Evolutionary conservation across 2,888 invertebrate species (phyloP).

Genomic region (Diplazon laetatorius): DNA sequence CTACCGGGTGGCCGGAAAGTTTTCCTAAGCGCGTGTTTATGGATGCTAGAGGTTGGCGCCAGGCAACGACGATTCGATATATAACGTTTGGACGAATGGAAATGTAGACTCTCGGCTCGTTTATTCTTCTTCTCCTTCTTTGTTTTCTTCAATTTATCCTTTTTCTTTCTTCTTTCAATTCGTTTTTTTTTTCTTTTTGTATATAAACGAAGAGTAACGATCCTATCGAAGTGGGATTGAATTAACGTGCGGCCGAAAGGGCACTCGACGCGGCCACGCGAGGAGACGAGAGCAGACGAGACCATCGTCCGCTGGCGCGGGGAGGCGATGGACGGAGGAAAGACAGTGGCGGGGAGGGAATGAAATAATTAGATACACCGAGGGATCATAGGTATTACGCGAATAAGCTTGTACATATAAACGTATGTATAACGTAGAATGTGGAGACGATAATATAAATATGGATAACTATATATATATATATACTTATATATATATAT

Average conservation of each 20-base stretch:
- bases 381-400: conserved; percentile 11
- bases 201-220: conserved; percentile 46
- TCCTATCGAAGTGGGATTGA: conserved; percentile 29
- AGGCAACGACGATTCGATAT: conserved; percentile 42
- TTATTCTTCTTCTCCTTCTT: too few relatives aligned
- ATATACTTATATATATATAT: neutral
- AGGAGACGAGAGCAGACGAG: neutral
- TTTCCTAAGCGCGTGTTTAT: conserved; percentile 24
- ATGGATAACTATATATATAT: neutral
- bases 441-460: neutral
- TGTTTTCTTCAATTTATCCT: conserved; percentile 6
- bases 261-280: neutral
- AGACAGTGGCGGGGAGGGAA: neutral
- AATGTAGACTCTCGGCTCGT: conserved; percentile 61
- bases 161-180: too few relatives aligned
- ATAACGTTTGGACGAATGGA: conserved; percentile 47
- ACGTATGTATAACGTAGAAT: too few relatives aligned
- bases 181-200: conserved; percentile 38
- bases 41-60: conserved; percentile 10
- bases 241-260: neutral
- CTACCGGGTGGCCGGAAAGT: conserved; percentile 19
- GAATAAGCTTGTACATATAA: neutral
- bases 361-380: conserved; percentile 1
- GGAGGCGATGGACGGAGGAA: neutral
- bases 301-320: too few relatives aligned